Base-by-base conservation (phyloP, 1,140 invertebrate genomes). In the Pemphigus obesinymphae region DNA sequence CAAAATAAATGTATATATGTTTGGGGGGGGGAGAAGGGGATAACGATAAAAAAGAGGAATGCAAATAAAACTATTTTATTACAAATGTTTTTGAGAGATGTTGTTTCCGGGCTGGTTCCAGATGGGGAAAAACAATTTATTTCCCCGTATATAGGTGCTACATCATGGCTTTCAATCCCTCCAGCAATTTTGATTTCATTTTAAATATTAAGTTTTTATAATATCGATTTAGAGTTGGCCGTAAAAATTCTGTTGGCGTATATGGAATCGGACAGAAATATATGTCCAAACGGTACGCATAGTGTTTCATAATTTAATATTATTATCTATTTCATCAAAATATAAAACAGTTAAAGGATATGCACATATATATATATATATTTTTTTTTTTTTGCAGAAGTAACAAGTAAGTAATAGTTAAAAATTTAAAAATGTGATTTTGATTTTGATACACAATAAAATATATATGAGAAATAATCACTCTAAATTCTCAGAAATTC, bases 1-100 rank as follows among this genome's bases (percentile, higher is more conserved):
- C 13, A 80, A 80, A 58, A 40, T 26, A 63, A 80, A 43, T 43
- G 55, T 34, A 48, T 73, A 45, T 55, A 31, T 23, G 7, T 37
- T 1, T 26, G 23, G 20, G 15, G 17, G 20, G 15, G 53, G 37
- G 43, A 5, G 43, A 45, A 11, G 43, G 43, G 8, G 23, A 34
- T 29, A 55, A 55, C 34, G 31, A 76, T 76, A 26, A 76, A 75
- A 53, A 15, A 76, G 48, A 76, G 73, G 73, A 76, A 40, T 26
- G 76, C 76, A 80, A 80, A 80, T 80, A 80, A 61, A 80, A 63
- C 76, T 63, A 80, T 80, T 80, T 80, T 80, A 80, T 80, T 80
- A 61, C 76, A 61, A 80, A 40, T 80, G 53, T 80, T 80, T 76
- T 80, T 13, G 76, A 80, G 55, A 37, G 55, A 63, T 43, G 75